Evolutionary conservation across 2,113 vertebrate genomes (phyloP).

Genomic region (Triplophysa dalaica): DNA sequence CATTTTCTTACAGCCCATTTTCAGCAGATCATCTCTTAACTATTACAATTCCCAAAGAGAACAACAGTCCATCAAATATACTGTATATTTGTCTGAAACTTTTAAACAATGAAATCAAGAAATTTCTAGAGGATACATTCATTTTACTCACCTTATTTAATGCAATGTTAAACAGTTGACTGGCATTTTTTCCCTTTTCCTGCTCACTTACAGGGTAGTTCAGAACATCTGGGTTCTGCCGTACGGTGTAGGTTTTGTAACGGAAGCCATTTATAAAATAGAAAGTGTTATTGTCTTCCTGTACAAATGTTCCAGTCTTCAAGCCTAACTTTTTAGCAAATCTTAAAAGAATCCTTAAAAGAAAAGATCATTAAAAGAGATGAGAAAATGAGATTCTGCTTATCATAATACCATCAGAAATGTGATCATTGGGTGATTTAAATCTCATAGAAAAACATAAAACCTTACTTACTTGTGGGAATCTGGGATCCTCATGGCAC

Average conservation of each 20-base stretch:
- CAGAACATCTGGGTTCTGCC: constrained; percentile 66
- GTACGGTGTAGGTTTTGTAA: constrained; percentile 63
- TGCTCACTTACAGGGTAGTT: constrained; percentile 65
- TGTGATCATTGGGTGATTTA: not conserved
- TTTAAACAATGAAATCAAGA: no score
- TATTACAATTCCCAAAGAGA: constrained; percentile 39
- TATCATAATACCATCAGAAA: not conserved
- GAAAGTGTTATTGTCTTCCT: constrained; percentile 75
- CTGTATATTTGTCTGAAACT: no score
- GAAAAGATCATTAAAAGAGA: constrained; percentile 2
- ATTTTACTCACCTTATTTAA: constrained; percentile 68
- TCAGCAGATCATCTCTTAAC: constrained; percentile 70
- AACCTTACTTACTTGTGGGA: constrained; percentile 72
- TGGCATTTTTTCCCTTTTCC: constrained; percentile 69
- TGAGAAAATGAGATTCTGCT: no score
- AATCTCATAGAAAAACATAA: not conserved
- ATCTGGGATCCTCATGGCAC: constrained; percentile 83
- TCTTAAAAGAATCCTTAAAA: constrained; percentile 70
- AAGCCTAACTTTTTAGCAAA: constrained; percentile 63
- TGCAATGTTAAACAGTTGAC: constrained; percentile 67
- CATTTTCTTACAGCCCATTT: constrained; percentile 64
- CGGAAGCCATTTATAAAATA: constrained; percentile 68
- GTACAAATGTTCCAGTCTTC: constrained; percentile 64
- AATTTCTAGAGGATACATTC: not conserved
- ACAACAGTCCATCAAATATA: no score